Base-by-base conservation (phyloP, 2,888 invertebrate species). In the Leptinotarsa rubiginosa region DNA sequence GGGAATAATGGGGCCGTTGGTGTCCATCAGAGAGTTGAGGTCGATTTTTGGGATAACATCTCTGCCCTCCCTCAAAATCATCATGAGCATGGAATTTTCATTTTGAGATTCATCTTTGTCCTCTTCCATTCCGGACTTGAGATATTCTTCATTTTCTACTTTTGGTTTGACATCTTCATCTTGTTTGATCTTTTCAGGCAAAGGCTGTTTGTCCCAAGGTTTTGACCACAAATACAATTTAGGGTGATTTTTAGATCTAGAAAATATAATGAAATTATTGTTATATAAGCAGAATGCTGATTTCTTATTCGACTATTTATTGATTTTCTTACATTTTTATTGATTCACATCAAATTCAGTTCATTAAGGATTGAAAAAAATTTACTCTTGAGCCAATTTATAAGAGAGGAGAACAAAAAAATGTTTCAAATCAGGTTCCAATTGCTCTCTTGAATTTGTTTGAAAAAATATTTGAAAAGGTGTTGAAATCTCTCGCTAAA, bases 191-290 rank as follows among this genome's bases (percentile, higher is more conserved):
- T 86, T 86, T 76, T 86, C 86, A 4, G 87, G 86, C 67, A 87
- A 75, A 66, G 84, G 80, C 87, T 88, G 20, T 87, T 92, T 91
- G 81, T 93, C 93, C 95, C 95, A 96, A 78, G 93, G 93, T 82
- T 95, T 94, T 0, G 95, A 94, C 96, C 96, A 96, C 0, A 96
- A 89, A 86, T 96, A 96, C 52, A 96, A 88, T 84, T 96, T 96
- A 0, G 95, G 96, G 84, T 96, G 96, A 85, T 95, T 93, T 80
- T 94, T 94, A 75, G 93, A 93, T 67, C 92, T 93, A 84, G 4
- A 85, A 87, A 72, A 41, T 0, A 56, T 47, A 3, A 22, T 22
- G 16, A 12, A 52, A 56, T 18, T 47, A 69, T 54, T 31, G 25
- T 31, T 31, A 31, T 31, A 25, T 18, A 73, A 20, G 10, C 31